A percentile compares a stretch with the other conserved stretches of the same genome.
Conservation (phyloP, 2,113 vertebrate species). For the Sapajus apella region DNA sequence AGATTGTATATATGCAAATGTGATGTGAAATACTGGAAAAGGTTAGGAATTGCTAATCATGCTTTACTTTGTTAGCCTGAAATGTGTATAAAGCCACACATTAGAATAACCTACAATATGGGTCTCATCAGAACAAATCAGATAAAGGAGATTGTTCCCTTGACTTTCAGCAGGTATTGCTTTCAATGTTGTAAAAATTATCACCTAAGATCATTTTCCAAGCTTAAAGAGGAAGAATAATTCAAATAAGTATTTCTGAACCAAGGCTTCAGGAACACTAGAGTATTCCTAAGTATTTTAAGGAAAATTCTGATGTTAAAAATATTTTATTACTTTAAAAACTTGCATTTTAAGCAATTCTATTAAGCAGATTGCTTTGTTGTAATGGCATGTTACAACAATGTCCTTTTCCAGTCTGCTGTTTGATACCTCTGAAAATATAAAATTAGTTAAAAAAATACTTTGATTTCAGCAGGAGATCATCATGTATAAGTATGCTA, state of each 20-base stretch:
- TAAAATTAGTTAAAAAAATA: slow-evolving; percentile 27
- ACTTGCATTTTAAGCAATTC: slow-evolving; percentile 18
- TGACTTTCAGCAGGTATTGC: slow-evolving; percentile 53
- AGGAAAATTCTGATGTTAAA: slow-evolving; percentile 57
- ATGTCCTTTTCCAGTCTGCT: slow-evolving; percentile 47
- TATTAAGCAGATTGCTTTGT: slow-evolving; percentile 31
- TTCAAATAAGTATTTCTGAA: slow-evolving; percentile 49
- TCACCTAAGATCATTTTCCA: slow-evolving; percentile 46
- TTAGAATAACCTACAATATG: slow-evolving; percentile 57
- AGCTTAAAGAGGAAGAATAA: slow-evolving; percentile 46
- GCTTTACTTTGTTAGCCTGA: slow-evolving; percentile 68
- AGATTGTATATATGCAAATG: slow-evolving; percentile 73
- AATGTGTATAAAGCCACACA: slow-evolving; percentile 70
- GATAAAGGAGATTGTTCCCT: slow-evolving; percentile 57
- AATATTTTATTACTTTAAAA: slow-evolving; percentile 42
- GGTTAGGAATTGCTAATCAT: slow-evolving; percentile 77
- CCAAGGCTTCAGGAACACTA: slow-evolving; percentile 30
- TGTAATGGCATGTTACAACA: slow-evolving; percentile 14
- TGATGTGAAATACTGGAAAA: slow-evolving; percentile 72
- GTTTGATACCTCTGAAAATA: slow-evolving; percentile 22
- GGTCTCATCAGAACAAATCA: slow-evolving; percentile 64
- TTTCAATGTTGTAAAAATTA: slow-evolving; percentile 57
- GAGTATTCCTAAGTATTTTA: slow-evolving; percentile 10
- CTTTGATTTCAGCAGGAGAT: slow-evolving; percentile 41
- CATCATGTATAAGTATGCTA: slow-evolving; percentile 38